Percentiles rank a stretch among this genome's conserved stretches.
Evolutionary conservation across 2,797 vertebrate species (phyloP).

Genomic region (Cetoscarus ocellatus): DNA sequence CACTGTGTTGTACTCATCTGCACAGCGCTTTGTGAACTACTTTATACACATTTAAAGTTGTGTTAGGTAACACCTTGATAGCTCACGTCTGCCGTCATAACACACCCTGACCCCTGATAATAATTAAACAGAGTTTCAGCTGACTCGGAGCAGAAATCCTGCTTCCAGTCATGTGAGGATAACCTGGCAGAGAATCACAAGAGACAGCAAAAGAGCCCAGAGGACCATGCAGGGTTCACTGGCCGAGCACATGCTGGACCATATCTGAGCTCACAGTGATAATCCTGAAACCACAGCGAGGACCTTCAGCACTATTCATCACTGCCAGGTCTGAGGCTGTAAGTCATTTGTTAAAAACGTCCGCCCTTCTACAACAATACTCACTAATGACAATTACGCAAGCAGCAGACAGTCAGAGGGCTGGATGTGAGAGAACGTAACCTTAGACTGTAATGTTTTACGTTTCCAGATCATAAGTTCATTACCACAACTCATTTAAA

Average conservation of each 20-base stretch:
- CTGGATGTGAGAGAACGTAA: slow-evolving; percentile 15
- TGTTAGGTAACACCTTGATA: slow-evolving; percentile 16
- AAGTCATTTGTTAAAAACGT: slow-evolving; percentile 66
- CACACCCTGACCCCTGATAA: slow-evolving; percentile 12
- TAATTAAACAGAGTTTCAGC: slow-evolving; percentile 30
- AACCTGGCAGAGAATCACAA: slow-evolving; percentile 32
- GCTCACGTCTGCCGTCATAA: slow-evolving; percentile 13
- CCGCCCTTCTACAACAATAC: slow-evolving; percentile 46
- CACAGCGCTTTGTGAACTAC: slow-evolving; percentile 3
- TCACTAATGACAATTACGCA: slow-evolving; percentile 39
- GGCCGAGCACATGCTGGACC: slow-evolving; percentile 47
- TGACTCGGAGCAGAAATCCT: background rate
- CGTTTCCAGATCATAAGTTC: slow-evolving; percentile 11
- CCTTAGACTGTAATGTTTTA: slow-evolving; percentile 10
- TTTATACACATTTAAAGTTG: slow-evolving; percentile 17
- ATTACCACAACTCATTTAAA: background rate
- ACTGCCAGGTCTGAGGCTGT: slow-evolving; percentile 64
- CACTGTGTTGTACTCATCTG: slow-evolving; percentile 8
- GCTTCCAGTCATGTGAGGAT: slow-evolving; percentile 19
- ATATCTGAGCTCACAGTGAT: slow-evolving; percentile 46
- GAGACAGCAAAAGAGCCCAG: background rate
- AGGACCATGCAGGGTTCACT: slow-evolving; percentile 8
- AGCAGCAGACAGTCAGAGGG: slow-evolving; percentile 8
- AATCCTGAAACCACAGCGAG: slow-evolving; percentile 62
- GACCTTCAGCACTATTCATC: slow-evolving; percentile 69